Base-by-base conservation (phyloP, 1,140 invertebrate genomes). In the Muscidifurax raptorellus region DNA sequence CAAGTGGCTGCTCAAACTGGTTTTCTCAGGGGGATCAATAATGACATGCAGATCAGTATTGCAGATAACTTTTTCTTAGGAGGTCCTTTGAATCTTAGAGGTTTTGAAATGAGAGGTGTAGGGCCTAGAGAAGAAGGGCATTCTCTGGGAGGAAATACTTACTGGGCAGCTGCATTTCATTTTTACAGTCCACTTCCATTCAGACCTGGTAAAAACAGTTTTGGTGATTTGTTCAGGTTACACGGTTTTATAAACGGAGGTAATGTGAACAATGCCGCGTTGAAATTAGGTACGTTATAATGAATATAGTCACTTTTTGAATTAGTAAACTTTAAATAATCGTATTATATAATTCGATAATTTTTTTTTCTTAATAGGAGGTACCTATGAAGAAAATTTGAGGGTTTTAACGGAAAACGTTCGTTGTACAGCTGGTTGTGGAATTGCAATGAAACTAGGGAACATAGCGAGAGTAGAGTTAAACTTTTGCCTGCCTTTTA, bases 221-320 rank as follows among this genome's bases (percentile, higher is more conserved):
- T 98, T 87, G 96, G 96, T 4, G 96, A 97, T 83, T 93, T 97
- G 44, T 97, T 98, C 89, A 94, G 96, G 80, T 95, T 96, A 12
- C 97, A 98, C 90, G 94, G 96, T 64, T 99, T 98, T 93, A 86
- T 97, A 71, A 98, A 97, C 92, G 95, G 94, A 74, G 98, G 98
- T 79, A 97, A 97, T 90, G 93, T 97, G 80, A 94, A 94, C 7
- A 94, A 96, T 88, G 91, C 90, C n/a, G 86, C 91, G 15, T 84
- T 87, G 7, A 90, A 88, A 36, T 86, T 86, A 71, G 86, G 90
- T 91, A 87, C 87, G 71, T 74, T 10, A 59, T 22, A 47, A 52
- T 47, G 32, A 83, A 78, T 66, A 36, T 18, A 69, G 47, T n/a
- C 4, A 18, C 27, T 72, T 74, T 72, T 22, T 72, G 18, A 28